Conservation (phyloP, 2,888 invertebrate species). For the Agrochola circellaris region DNA sequence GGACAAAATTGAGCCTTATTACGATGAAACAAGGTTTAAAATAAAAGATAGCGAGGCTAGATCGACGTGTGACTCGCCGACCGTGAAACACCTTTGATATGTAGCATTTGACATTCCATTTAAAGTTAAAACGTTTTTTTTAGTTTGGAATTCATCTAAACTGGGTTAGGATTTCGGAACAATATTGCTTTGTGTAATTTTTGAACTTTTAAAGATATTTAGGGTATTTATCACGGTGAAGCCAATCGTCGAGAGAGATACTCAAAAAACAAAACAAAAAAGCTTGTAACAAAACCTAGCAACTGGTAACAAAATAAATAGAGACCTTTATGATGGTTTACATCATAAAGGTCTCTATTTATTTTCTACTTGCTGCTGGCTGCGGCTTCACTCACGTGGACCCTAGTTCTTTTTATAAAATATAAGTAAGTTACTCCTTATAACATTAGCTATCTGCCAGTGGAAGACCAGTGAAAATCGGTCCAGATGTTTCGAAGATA, state of each 20-base stretch:
- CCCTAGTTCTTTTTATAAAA: too few species aligned
- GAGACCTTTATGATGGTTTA: too few species aligned
- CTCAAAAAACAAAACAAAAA: not conserved
- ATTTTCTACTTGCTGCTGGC: too few species aligned
- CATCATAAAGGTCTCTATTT: too few species aligned
- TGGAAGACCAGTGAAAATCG: too few species aligned
- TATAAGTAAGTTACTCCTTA: too few species aligned
- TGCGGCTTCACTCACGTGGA: too few species aligned
- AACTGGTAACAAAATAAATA: too few species aligned
- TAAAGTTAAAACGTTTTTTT: slow-evolving; percentile 56
- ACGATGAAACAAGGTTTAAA: not conserved
- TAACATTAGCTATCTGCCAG: too few species aligned
- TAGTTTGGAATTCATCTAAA: slow-evolving; percentile 14
- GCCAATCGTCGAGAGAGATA: not conserved
- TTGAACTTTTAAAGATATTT: not conserved
- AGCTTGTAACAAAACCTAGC: too few species aligned
- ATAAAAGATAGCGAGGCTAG: not conserved
- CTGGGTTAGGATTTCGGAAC: slow-evolving; percentile 18
- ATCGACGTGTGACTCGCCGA: slow-evolving; percentile 29
- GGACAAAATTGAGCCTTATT: slow-evolving; percentile 25
- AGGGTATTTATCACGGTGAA: too few species aligned
- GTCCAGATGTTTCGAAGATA: too few species aligned
- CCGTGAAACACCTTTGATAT: slow-evolving; percentile 63
- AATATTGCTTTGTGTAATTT: not conserved
- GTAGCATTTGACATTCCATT: slow-evolving; percentile 64